Evolutionary conservation across 1,140 invertebrate genomes (phyloP), one percentile per base, ranked within the genome.

Genomic region (Ceratosolen fusciceps): DNA sequence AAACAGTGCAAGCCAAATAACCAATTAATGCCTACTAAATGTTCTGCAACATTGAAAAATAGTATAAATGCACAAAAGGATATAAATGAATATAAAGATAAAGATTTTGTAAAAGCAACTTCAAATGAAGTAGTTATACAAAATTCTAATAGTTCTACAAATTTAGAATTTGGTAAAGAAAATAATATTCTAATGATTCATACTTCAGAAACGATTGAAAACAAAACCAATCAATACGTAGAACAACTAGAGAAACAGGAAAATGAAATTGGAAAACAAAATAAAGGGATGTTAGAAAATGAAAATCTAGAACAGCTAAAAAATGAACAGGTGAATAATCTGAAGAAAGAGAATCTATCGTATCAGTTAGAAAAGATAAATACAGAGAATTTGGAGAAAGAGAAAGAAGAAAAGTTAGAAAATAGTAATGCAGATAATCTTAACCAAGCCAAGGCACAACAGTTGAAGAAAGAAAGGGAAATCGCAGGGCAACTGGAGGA

Each of bases 241-340:
- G 12, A 43, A 43, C 39, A 43, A 43, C 12, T 43, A 7, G 39
- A 43, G 12, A 12, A 5, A 43, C 39, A 43, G 5, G 5, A 43
- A 12, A 43, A 43, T 7, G 39, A 24, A 10, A 29, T 29, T 60
- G 39, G 34, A 2, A 19, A 67, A 21, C 14, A 39, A 16, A 54
- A 72, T 37, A 19, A 54, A 72, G 21, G 37, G 37, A 56, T 37
- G n/a, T 34, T 72, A 37, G 21, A 26, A 21, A 26, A 37, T 54
- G 49, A 72, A 37, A 52, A 29, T 31, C n/a, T 31, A 12, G 1
- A 67, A 67, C 5, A 67, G 1, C 9, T 67, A 39, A 52, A 14
- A 52, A 65, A 3, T n/a, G 77, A 56, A 56, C 79, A 82, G 81
- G 80, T 77, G 29, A 80, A 4, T 26, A 60, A 60, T 29, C n/a